Conservation (phyloP, 2,113 vertebrate genomes). For the Solea solea region DNA sequence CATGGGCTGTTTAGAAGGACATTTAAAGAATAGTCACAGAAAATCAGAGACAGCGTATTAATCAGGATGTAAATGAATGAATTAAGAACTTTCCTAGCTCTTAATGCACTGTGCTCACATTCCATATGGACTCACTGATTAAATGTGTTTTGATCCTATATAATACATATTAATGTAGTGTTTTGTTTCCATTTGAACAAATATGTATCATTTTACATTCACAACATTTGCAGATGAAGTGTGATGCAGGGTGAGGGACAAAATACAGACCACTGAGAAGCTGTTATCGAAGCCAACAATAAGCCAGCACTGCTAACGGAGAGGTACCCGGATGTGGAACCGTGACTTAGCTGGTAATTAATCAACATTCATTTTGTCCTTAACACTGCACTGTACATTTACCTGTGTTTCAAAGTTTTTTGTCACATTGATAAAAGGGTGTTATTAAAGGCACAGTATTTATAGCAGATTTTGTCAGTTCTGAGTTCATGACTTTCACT, state of each 20-base stretch:
- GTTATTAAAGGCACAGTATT: constrained; percentile 29
- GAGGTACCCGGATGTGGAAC: background rate
- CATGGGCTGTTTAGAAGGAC: background rate
- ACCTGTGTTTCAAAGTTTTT: background rate
- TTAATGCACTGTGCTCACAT: background rate
- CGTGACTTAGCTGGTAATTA: background rate
- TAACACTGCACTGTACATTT: background rate
- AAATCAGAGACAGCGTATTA: background rate
- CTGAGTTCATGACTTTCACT: background rate
- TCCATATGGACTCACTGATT: background rate
- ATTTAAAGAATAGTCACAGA: background rate
- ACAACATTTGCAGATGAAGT: background rate
- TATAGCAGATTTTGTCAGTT: constrained; percentile 10
- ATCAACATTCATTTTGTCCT: background rate
- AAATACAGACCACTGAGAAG: too few relatives aligned
- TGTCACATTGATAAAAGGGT: background rate
- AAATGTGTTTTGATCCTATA: background rate
- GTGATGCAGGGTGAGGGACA: background rate
- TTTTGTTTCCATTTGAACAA: background rate
- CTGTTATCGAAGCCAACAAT: too few relatives aligned
- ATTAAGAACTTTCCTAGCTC: background rate
- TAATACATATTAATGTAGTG: too few relatives aligned
- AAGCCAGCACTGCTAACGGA: background rate
- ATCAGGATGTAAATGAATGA: background rate
- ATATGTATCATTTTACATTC: background rate